A percentile compares a stretch with the other conserved stretches of the same genome.
These are phyloP conservation scores for Carterocephalus palaemon DNA, from an alignment of 2,888 invertebrate species.

Conservation along the genomic window DNA sequence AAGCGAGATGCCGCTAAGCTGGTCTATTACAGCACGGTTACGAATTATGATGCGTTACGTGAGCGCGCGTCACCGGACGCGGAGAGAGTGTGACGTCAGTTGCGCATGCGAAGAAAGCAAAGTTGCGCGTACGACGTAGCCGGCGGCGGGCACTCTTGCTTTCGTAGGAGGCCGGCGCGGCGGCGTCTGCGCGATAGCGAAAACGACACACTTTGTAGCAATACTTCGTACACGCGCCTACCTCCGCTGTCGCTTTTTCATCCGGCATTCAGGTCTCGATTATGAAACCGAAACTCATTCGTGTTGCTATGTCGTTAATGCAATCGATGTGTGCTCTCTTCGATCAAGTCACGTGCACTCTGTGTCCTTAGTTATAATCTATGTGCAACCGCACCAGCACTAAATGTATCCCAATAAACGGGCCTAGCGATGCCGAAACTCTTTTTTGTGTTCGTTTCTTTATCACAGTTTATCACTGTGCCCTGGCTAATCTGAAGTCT, in stretches of 20 bases:
- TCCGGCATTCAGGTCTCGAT: conserved; percentile 69
- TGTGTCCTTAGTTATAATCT: neutral
- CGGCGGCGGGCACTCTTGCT: conserved; percentile 53
- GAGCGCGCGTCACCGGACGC: conserved; percentile 60
- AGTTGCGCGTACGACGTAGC: conserved; percentile 65
- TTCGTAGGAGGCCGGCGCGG: conserved; percentile 64
- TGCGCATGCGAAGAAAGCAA: conserved; percentile 72
- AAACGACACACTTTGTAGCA: conserved; percentile 67
- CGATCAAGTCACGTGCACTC: conserved; percentile 12
- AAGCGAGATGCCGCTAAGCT: conserved; percentile 30
- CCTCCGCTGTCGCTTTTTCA: conserved; percentile 62
- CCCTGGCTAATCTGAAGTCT: too few species aligned
- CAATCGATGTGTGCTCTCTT: conserved; percentile 42
- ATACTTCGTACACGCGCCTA: conserved; percentile 43
- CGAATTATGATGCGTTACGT: conserved; percentile 60
- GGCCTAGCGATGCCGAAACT: too few species aligned
- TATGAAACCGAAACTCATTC: conserved; percentile 69
- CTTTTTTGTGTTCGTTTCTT: too few species aligned
- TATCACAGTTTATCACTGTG: too few species aligned
- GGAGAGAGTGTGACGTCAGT: conserved; percentile 73
- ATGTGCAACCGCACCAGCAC: too few species aligned
- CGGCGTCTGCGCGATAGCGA: conserved; percentile 70
- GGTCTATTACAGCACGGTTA: conserved; percentile 44
- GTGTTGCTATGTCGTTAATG: conserved; percentile 55
- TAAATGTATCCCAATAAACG: too few species aligned